Evolutionary conservation across 2,113 vertebrate species (phyloP).

Genomic region (Penelope pileata): DNA sequence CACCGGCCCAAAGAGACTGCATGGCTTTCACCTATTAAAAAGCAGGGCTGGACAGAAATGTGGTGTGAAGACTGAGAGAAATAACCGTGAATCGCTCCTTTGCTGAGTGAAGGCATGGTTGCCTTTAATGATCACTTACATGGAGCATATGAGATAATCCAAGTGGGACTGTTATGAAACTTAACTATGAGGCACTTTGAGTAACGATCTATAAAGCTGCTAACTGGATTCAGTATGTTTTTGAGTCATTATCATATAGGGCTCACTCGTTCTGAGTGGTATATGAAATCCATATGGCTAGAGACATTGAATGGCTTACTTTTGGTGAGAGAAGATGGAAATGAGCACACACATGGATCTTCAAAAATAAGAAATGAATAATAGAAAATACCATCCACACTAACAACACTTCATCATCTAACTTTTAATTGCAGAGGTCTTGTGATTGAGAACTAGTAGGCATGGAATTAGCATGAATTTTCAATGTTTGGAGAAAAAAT

Average conservation of each 20-base stretch:
- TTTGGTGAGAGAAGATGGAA: constrained; percentile 47
- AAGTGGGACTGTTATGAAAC: constrained; percentile 48
- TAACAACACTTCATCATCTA: constrained; percentile 39
- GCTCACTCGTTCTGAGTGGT: constrained; percentile 34
- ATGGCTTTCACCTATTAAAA: background rate
- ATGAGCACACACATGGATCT: background rate
- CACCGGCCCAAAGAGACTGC: background rate
- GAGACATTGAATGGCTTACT: constrained; percentile 17
- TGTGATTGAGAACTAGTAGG: background rate
- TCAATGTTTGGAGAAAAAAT: background rate
- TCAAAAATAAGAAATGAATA: constrained; percentile 30
- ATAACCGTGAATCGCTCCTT: background rate
- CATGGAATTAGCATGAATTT: constrained; percentile 29
- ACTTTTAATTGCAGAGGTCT: constrained; percentile 55
- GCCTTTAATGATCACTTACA: constrained; percentile 5
- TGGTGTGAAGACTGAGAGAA: background rate
- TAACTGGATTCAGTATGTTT: constrained; percentile 72
- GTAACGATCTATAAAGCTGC: constrained; percentile 59
- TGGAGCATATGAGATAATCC: constrained; percentile 14
- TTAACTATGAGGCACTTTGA: constrained; percentile 23
- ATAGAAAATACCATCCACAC: constrained; percentile 32
- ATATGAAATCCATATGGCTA: constrained; percentile 48
- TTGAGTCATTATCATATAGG: constrained; percentile 69
- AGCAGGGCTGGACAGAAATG: background rate
- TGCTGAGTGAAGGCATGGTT: background rate